phyloP scores from a whole-genome alignment of 2,113 vertebrate species.

The Heloderma charlesbogerti region DNA sequence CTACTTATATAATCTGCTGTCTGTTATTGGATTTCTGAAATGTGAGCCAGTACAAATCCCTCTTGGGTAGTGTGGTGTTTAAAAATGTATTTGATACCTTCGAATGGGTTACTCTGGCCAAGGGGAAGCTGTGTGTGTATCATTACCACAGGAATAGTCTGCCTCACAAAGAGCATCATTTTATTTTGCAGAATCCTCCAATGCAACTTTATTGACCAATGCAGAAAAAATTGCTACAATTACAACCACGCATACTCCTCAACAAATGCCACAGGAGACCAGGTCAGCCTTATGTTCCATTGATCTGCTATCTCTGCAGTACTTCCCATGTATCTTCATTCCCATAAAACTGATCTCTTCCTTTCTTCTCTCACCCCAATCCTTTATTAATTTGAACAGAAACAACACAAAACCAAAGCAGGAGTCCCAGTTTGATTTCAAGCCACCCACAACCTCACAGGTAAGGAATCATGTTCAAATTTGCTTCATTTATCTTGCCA shows the following conservation, averaged over 20 bases:
- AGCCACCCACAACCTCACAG: slow-evolving; percentile 85
- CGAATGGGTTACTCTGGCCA: slow-evolving; percentile 28
- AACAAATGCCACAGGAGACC: slow-evolving; percentile 89
- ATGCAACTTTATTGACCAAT: slow-evolving; percentile 97
- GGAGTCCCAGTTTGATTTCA: slow-evolving; percentile 92
- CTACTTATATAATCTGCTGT: slow-evolving; percentile 10
- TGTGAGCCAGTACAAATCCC: not conserved
- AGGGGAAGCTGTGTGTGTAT: slow-evolving; percentile 4
- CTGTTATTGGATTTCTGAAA: slow-evolving; percentile 17
- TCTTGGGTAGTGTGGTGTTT: slow-evolving; percentile 8
- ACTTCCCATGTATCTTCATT: slow-evolving; percentile 26
- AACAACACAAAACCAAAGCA: slow-evolving; percentile 98
- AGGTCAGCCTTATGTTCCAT: slow-evolving; percentile 82
- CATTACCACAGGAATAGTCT: not conserved
- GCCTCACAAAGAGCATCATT: slow-evolving; percentile 45
- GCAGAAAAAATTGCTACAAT: slow-evolving; percentile 99
- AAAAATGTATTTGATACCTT: slow-evolving; percentile 37
- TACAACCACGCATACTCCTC: slow-evolving; percentile 95
- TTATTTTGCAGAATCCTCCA: slow-evolving; percentile 91
- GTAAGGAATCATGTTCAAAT: slow-evolving; percentile 65
- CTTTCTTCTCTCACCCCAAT: slow-evolving; percentile 32
- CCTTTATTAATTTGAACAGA: slow-evolving; percentile 76
- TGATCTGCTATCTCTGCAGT: slow-evolving; percentile 17
- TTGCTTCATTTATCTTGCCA: slow-evolving; percentile 27
- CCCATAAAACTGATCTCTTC: slow-evolving; percentile 51